phyloP scores from a whole-genome alignment of 2,888 invertebrate species.

The Aspidiotus destructor region DNA sequence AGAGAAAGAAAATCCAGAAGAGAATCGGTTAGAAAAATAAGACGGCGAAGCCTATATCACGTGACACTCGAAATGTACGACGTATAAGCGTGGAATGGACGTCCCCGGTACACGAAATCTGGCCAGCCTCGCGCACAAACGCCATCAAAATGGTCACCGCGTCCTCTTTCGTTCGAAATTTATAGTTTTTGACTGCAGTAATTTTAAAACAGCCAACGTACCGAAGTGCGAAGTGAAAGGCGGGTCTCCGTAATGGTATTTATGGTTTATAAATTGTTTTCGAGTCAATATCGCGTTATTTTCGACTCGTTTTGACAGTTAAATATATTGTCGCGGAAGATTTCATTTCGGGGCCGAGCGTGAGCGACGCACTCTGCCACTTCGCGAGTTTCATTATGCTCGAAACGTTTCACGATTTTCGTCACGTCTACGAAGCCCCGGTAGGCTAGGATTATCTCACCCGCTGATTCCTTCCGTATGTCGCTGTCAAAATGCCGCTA shows the following conservation, averaged over 20 bases:
- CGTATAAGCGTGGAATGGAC: no score
- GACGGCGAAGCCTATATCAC: no score
- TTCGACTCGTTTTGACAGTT: constrained; percentile 20
- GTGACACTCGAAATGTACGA: no score
- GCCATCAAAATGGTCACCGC: no score
- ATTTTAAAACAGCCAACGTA: no score
- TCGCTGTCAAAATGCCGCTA: not conserved
- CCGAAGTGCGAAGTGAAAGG: not conserved
- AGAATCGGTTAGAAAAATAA: no score
- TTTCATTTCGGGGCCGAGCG: constrained; percentile 19
- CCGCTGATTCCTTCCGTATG: not conserved
- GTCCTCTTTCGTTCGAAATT: no score
- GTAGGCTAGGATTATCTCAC: constrained; percentile 19
- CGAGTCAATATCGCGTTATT: constrained; percentile 15
- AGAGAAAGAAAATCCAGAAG: no score
- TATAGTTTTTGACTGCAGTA: no score
- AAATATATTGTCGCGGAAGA: constrained; percentile 23
- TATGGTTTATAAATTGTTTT: constrained; percentile 21
- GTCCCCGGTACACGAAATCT: no score
- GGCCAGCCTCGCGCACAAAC: no score
- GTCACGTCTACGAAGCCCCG: constrained; percentile 19
- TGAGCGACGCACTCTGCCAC: not conserved
- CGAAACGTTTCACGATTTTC: constrained; percentile 17
- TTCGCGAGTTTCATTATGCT: constrained; percentile 14
- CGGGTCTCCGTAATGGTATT: not conserved